A percentile compares a stretch with the other conserved stretches of the same genome.
phyloP scores from a whole-genome alignment of 2,888 invertebrate genomes.

The Hydropsyche betteni region DNA sequence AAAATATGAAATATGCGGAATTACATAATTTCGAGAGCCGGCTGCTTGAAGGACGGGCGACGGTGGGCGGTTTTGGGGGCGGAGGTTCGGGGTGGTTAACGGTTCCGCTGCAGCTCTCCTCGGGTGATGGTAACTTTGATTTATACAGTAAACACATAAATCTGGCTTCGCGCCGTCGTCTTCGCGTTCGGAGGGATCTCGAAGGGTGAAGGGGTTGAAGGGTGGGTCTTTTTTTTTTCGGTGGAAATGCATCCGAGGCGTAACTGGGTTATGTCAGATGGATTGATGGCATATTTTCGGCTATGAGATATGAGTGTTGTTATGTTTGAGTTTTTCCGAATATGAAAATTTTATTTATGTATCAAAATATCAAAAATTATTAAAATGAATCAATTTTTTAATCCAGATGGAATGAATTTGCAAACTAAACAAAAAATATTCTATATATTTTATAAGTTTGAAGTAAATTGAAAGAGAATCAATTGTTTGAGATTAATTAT shows the following conservation, averaged over 20 bases:
- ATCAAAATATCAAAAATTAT: too few species aligned
- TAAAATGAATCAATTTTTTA: too few species aligned
- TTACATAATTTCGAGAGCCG: conserved; percentile 49
- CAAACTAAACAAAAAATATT: too few species aligned
- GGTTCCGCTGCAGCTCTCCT: conserved; percentile 16
- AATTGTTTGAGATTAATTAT: too few species aligned
- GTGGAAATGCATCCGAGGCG: conserved; percentile 52
- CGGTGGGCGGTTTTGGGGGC: conserved; percentile 31
- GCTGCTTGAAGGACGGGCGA: conserved; percentile 48
- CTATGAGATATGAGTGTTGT: too few species aligned
- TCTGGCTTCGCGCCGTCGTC: conserved; percentile 57
- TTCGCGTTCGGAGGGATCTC: conserved; percentile 43
- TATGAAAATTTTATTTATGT: too few species aligned
- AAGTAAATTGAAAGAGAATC: too few species aligned
- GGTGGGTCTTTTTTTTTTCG: conserved; percentile 11
- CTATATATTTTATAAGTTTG: too few species aligned
- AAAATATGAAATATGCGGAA: conserved; percentile 52
- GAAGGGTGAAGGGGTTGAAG: conserved; percentile 30
- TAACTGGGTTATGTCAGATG: too few species aligned
- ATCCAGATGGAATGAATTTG: too few species aligned
- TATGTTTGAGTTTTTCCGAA: too few species aligned
- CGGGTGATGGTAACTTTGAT: conserved; percentile 60
- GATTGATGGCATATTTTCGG: too few species aligned
- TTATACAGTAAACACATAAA: conserved; percentile 69
- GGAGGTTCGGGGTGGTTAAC: background rate